Evolutionary conservation across 2,113 vertebrate genomes (phyloP), one percentile per base, ranked within the genome.

Genomic region (Callithrix jacchus): DNA sequence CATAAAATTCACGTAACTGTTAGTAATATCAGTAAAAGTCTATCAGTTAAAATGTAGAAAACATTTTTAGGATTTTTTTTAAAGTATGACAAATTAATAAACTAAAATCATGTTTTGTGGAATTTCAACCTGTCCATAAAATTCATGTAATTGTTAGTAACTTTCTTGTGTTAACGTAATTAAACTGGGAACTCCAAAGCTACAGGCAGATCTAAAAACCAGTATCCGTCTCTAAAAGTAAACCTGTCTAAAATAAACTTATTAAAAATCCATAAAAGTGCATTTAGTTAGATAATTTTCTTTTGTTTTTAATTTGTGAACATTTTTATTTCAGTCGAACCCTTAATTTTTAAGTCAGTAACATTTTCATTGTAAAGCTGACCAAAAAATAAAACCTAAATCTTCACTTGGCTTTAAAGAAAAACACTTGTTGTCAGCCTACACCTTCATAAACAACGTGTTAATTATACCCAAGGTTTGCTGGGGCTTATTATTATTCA

Each of bases 51-150:
- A 73, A 81, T 35, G 37, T 13, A 42, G 47, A 89, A 83, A 56
- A n/a, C 49, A 4, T 32, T 76, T 89, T 92, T 77, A 73, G 25
- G 54, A 35, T 93, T 95, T 92, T 66, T 64, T 71, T 92, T 56
- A 40, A 32, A 68, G 7, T 27, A 30, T 8, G 45, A 74, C 20
- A 89, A 54, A 52, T 95, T 79, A 54, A 68, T 64, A 84, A 91
- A 40, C 52, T 82, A 86, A 76, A 76, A 83, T 6, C 35, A 49
- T 70, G 3, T 52, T 90, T 87, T 86, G 61, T 35, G 37, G 73
- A 92, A 77, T 77, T 88, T 87, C 76, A 88, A 92, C 90, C 88
- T 32, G 66, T 35, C 74, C 74, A 76, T 70, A 90, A 90, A 56
- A 85, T 87, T 42, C 76, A 74, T n/a, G 52, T 89, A 93, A 81